Base-by-base conservation (phyloP, 92 coral and sea anemone genomes). In the Paramuricea clavata region DNA sequence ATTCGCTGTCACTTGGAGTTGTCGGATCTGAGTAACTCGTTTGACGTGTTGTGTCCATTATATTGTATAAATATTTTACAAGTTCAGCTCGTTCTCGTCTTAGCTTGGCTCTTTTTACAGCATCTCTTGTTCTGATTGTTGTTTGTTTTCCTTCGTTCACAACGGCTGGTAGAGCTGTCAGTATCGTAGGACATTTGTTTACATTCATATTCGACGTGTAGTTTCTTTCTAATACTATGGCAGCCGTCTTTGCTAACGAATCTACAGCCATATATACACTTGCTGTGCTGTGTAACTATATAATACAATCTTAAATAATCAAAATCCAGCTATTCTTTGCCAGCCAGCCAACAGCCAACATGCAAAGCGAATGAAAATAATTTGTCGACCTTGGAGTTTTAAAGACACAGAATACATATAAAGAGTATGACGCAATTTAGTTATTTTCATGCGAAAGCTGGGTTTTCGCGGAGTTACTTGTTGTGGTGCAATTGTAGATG, bases 381-480 rank as follows among this genome's bases (percentile, higher is more conserved):
- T 70, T 5, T 70, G 49, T 52, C 41, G 31, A 39, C 32, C 82
- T 49, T 16, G 41, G 16, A 22, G 28, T 49, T 67, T 67, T 30
- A 42, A 34, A 2, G 3, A 9, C 6, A 17, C 41, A 39, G 23
- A n/a, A 34, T n/a, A n/a, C 42, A 21, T 35, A n/a, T n/a, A n/a
- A n/a, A n/a, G n/a, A n/a, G 41, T 5, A 16, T 73, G 54, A 70
- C 3, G 56, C 9, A 41, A 25, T 73, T 34, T 35, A n/a, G 41
- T 39, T 42, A 21, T 49, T 26, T 9, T 19, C 34, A 10, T 73
- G 57, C 25, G 62, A 54, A 30, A 67, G 74, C 74, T 67, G 82
- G 59, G 82, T 73, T 73, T 49, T 13, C 81, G 6, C 26, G 10
- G 65, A 76, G 83, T 78, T 78, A 22, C 83, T 27, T 16, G 54